phyloP scores from a whole-genome alignment of 2,888 invertebrate genomes.

The Alloplasta piceator region DNA sequence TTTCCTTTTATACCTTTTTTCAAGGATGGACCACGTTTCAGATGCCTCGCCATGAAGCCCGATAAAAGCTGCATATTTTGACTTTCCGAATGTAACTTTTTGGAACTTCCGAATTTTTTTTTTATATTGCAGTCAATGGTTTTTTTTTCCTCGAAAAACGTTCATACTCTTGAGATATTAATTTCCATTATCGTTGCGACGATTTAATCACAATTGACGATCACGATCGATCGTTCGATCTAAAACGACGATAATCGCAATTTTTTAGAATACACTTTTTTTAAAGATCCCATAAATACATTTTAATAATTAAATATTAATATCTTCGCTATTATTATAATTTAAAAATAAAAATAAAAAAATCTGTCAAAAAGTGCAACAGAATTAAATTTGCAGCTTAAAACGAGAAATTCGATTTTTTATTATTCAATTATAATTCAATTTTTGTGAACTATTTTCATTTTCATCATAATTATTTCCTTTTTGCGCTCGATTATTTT shows the following conservation, averaged over 20 bases:
- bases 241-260: not conserved
- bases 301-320: no score
- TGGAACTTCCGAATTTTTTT: not conserved
- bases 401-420: no score
- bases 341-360: not conserved
- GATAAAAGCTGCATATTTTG: slow-evolving; percentile 78
- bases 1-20: slow-evolving; percentile 75
- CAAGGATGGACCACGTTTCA: slow-evolving; percentile 77
- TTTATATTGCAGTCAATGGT: no score
- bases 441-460: no score
- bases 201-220: not conserved
- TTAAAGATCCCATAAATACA: not conserved
- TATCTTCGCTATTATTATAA: no score
- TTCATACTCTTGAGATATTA: not conserved
- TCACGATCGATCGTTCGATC: not conserved
- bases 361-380: no score
- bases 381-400: no score
- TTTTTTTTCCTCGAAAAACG: no score
- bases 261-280: no score
- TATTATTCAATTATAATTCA: no score
- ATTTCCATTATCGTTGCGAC: not conserved
- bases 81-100: slow-evolving; percentile 18
- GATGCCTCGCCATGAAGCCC: slow-evolving; percentile 77
- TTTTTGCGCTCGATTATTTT: not conserved
- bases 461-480: no score